Base-by-base conservation (phyloP, 2,888 invertebrate species). In the Hyposoter dolosus region DNA sequence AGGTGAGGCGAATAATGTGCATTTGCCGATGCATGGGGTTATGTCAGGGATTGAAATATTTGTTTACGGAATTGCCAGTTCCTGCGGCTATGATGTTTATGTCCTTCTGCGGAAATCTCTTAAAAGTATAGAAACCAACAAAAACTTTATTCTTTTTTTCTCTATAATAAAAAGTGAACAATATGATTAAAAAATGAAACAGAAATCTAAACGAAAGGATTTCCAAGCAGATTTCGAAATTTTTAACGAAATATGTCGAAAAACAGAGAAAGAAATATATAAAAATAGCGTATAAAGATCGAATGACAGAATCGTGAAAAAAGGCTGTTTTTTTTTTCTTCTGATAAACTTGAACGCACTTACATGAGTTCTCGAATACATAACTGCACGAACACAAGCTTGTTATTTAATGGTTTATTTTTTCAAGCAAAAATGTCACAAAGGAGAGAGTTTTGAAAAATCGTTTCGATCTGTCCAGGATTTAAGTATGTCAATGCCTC, bases 401-500 rank as follows among this genome's bases (percentile, higher is more conserved):
- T 23, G 15, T 60, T 6, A 56, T 56, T 56, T 10, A 15, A 6
- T 28, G 6, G 28, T 15, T 6, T 15, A 60, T 28, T 60, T 28
- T 60, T 60, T 60, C 15, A 23, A 28, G 28, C 15, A 60, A 10
- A 28, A 28, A 60, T 60, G 15, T 12, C n/a, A 68, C 68, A 23
- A 4, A 12, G 43, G 68, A 43, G 19, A 68, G 43, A 19, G 40
- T 45, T 71, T 10, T 71, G n/a, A n/a, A 28, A 47, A 71, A 32
- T 47, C 17, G 17, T 47, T 47, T 32, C 45, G 45, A 19, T 69
- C 2, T 9, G 28, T 43, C 23, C 17, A 17, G 12, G 15, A 23
- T 43, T 12, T 12, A 76, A 63, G 76, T 76, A 32, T 76, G 76
- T 76, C 76, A 65, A 76, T 35, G 63, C 7, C n/a, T 71, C 10